Base-by-base conservation (phyloP, 1,140 invertebrate genomes). In the Microplitis demolitor region DNA sequence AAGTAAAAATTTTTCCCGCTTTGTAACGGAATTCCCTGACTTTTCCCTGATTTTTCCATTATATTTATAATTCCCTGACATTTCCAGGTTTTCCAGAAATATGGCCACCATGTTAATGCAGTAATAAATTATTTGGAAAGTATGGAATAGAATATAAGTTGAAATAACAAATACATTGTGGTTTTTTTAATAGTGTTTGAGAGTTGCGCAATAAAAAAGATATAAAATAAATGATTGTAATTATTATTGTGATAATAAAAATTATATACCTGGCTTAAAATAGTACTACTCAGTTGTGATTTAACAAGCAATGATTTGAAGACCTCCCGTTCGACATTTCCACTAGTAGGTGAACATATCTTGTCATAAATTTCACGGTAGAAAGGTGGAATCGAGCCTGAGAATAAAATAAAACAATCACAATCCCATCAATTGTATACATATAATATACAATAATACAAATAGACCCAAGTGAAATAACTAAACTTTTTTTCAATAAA, bases 351-450 rank as follows among this genome's bases (percentile, higher is more conserved):
- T 68, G 90, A 91, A 72, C 91, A 88, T 66, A 91, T 90, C 77
- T 83, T 86, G 76, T 91, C 90, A 78, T 90, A 91, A 64, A 91
- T 85, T 79, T 92, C 90, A 70, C 91, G 82, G 78, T 92, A 92
- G 79, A 89, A 89, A 9, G 89, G 85, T 68, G 91, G 91, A 76
- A 92, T 89, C 24, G 89, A 88, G 76, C 90, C 91, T 92, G 79
- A 72, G 68, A 76, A 60, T 60, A 45, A n/a, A 69, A 73, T 24
- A 53, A 13, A 35, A 39, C 6, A 6, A 45, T 45, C 11, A 45
- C 39, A 11, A 13, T 54, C 13, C n/a, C 5, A n/a, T 16, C n/a
- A n/a, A 14, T 4, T 14, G 53, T 54, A 6, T 54, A 4, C 9
- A n/a, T 54, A 24, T 45, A 45, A 45, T 45, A 45, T 45, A 45